Evolutionary conservation across 2,113 vertebrate genomes (phyloP).

Genomic region (Takifugu flavidus): DNA sequence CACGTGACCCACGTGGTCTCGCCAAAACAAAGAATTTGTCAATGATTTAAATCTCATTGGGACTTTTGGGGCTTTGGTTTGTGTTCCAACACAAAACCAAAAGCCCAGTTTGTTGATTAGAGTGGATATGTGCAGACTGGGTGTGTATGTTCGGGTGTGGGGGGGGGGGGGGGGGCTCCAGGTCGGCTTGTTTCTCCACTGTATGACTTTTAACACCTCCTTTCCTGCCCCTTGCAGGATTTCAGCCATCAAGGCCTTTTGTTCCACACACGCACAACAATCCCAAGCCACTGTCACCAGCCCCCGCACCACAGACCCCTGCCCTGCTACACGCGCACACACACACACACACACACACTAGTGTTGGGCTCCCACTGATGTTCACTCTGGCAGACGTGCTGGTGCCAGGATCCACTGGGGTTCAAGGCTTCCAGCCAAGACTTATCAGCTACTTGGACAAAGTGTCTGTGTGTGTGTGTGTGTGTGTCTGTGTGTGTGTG

Average conservation of each 20-base stretch:
- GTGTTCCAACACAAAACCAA: background rate
- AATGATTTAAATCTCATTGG: too few species aligned
- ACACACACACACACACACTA: conserved; percentile 40
- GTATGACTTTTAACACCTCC: conserved; percentile 75
- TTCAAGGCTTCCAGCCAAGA: conserved; percentile 54
- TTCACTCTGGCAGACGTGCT: conserved; percentile 57
- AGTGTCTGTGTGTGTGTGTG: conserved; percentile 16
- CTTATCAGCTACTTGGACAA: conserved; percentile 49
- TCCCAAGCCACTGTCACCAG: conserved; percentile 29
- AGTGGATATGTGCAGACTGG: conserved; percentile 58
- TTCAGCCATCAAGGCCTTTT: conserved; percentile 75
- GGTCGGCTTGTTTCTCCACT: conserved; percentile 50
- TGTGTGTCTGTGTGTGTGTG: background rate
- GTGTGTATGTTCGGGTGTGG: background rate
- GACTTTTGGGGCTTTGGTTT: background rate
- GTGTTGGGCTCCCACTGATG: conserved; percentile 58
- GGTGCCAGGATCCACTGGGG: conserved; percentile 60
- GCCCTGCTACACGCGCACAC: conserved; percentile 16
- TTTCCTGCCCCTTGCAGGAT: conserved; percentile 72
- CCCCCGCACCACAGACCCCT: conserved; percentile 18
- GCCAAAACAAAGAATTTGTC: too few species aligned
- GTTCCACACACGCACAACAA: conserved; percentile 64
- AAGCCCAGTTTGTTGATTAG: conserved; percentile 54
- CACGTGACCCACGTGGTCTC: background rate
- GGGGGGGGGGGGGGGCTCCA: conserved; percentile 24